Conservation (phyloP, 2,797 vertebrate genomes). For the Uromys caudimaculatus region DNA sequence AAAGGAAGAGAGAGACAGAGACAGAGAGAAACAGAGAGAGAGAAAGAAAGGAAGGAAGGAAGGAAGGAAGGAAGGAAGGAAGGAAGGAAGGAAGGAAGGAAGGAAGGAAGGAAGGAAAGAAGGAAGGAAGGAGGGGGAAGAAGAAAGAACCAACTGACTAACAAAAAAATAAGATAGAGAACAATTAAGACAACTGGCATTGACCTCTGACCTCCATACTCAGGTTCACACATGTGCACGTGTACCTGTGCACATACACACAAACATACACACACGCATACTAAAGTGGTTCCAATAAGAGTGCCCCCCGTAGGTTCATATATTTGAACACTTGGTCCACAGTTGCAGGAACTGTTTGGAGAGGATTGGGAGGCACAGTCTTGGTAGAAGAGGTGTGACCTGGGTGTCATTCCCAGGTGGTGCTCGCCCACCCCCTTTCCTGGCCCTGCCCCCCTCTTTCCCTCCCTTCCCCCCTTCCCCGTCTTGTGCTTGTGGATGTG, state of each 20-base stretch:
- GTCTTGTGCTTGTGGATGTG: neutral
- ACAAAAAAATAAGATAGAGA: neutral
- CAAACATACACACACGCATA: neutral
- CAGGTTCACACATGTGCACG: neutral
- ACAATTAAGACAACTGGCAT: neutral
- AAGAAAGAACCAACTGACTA: neutral
- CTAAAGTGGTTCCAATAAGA: neutral
- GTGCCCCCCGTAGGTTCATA: neutral
- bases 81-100: too few species aligned
- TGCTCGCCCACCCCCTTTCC: neutral
- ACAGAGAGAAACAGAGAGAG: neutral
- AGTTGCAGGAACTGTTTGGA: neutral
- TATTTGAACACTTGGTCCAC: neutral
- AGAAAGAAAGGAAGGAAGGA: fast-evolving
- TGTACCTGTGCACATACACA: neutral
- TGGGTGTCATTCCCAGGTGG: neutral
- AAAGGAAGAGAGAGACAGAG: too few species aligned
- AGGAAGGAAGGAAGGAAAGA: too few species aligned
- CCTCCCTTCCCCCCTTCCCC: neutral
- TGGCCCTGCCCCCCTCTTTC: too few species aligned
- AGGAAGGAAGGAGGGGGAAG: too few species aligned
- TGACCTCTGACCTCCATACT: neutral
- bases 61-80: too few species aligned
- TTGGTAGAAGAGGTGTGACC: neutral
- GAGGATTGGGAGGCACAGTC: neutral